phyloP scores from a whole-genome alignment of 1,140 invertebrate genomes.

The Antheraea pernyi region DNA sequence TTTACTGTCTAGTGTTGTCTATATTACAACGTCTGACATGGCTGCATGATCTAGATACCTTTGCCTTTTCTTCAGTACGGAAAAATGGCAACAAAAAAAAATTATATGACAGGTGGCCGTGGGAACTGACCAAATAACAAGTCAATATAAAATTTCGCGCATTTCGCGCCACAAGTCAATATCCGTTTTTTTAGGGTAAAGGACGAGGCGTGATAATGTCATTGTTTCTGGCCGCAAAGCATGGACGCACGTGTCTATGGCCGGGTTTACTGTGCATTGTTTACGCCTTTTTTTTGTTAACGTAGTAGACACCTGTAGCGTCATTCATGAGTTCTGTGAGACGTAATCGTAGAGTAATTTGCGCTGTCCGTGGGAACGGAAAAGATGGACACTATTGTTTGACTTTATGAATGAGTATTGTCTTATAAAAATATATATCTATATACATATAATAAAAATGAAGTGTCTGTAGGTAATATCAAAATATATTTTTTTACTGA shows the following conservation, averaged over 20 bases:
- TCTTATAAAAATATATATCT: not conserved
- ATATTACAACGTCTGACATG: no score
- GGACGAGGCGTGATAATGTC: slow-evolving; percentile 31
- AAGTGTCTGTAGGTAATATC: no score
- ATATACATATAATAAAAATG: no score
- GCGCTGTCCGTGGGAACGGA: slow-evolving; percentile 38
- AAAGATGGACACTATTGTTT: slow-evolving; percentile 15
- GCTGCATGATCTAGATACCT: no score
- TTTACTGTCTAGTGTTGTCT: no score
- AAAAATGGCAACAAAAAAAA: no score
- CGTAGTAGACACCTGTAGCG: slow-evolving; percentile 49
- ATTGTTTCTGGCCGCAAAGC: slow-evolving; percentile 61
- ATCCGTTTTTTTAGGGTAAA: slow-evolving; percentile 34
- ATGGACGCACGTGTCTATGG: slow-evolving; percentile 69
- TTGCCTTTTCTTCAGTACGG: no score
- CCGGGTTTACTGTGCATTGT: slow-evolving; percentile 51
- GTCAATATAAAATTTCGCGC: slow-evolving; percentile 30
- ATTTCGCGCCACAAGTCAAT: slow-evolving; percentile 42
- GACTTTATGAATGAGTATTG: slow-evolving; percentile 12
- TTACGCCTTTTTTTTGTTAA: slow-evolving; percentile 40
- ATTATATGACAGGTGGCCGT: slow-evolving; percentile 20
- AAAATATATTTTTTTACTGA: no score
- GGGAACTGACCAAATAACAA: slow-evolving; percentile 41
- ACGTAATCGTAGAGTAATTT: slow-evolving; percentile 47
- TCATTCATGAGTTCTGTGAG: slow-evolving; percentile 40